phyloP scores from a whole-genome alignment of 2,113 vertebrate genomes.

The Cyprinodon tularosa region DNA sequence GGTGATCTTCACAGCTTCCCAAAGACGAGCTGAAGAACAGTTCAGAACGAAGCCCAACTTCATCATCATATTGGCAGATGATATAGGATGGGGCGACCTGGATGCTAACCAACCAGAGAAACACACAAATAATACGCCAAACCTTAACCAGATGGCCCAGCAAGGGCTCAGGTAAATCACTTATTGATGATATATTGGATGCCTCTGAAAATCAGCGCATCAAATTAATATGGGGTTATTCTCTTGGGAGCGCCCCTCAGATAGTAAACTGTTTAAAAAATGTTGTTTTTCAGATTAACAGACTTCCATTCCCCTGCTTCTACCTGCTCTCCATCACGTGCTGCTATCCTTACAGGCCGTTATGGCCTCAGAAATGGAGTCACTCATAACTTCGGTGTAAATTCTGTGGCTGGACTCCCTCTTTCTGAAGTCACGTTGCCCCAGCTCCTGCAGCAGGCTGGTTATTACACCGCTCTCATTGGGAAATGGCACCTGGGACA shows the following conservation, averaged over 20 bases:
- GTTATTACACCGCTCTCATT: conserved; percentile 89
- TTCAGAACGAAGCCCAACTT: conserved; percentile 82
- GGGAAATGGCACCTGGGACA: conserved; percentile 99
- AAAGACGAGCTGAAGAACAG: neutral
- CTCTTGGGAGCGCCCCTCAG: neutral
- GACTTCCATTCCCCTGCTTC: conserved; percentile 95
- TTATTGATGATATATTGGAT: neutral
- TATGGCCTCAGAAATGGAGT: conserved; percentile 91
- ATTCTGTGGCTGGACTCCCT: conserved; percentile 88
- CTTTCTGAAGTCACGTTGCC: conserved; percentile 91
- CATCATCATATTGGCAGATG: conserved; percentile 92
- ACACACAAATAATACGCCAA: conserved; percentile 78
- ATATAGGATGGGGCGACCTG: conserved; percentile 96
- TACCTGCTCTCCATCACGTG: conserved; percentile 93
- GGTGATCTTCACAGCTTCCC: conserved; percentile 57
- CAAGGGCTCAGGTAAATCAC: conserved; percentile 86
- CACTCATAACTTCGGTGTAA: conserved; percentile 90
- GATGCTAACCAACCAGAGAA: conserved; percentile 82
- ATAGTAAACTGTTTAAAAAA: neutral
- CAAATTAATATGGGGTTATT: neutral
- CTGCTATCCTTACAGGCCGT: conserved; percentile 91
- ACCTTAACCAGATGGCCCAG: conserved; percentile 84
- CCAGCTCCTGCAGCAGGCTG: conserved; percentile 82
- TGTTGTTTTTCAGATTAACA: conserved; percentile 79
- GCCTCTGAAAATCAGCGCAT: neutral